Conservation (phyloP, 2,797 vertebrate genomes). For the Trachops cirrhosus region DNA sequence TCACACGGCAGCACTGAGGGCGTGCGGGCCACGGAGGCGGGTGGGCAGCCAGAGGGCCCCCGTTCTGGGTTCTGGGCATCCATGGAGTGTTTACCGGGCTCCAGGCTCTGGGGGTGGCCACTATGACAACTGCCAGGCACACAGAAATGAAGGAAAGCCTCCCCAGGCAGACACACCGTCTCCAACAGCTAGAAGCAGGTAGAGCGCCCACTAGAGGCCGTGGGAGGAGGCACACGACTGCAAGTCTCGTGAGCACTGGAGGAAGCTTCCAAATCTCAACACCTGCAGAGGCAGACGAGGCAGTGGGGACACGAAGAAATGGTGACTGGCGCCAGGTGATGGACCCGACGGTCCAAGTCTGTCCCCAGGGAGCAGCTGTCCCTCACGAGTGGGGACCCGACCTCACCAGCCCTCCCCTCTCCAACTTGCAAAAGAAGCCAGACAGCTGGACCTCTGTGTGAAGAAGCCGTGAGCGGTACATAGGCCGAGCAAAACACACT, state of each 20-base stretch:
- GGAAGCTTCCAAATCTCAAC: background rate
- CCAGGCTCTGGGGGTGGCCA: background rate
- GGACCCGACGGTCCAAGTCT: background rate
- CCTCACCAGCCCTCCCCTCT: background rate
- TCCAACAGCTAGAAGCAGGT: too few relatives aligned
- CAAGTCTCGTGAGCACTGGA: background rate
- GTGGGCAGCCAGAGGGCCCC: background rate
- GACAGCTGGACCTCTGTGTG: background rate
- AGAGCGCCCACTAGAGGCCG: background rate
- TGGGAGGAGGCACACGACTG: background rate
- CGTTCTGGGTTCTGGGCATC: background rate
- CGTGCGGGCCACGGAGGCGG: background rate
- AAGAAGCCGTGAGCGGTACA: background rate
- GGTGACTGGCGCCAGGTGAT: background rate
- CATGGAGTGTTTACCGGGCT: background rate
- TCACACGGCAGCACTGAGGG: background rate
- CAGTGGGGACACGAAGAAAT: background rate
- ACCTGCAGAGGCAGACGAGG: background rate
- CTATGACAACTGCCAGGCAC: background rate
- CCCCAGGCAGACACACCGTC: background rate
- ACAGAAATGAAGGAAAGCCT: background rate
- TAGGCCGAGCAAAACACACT: background rate
- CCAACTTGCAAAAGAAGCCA: background rate
- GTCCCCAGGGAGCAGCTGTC: conserved; percentile 17
- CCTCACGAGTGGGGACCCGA: background rate